phyloP scores from a whole-genome alignment of 2,888 invertebrate genomes.

The Diadegma fenestrale region DNA sequence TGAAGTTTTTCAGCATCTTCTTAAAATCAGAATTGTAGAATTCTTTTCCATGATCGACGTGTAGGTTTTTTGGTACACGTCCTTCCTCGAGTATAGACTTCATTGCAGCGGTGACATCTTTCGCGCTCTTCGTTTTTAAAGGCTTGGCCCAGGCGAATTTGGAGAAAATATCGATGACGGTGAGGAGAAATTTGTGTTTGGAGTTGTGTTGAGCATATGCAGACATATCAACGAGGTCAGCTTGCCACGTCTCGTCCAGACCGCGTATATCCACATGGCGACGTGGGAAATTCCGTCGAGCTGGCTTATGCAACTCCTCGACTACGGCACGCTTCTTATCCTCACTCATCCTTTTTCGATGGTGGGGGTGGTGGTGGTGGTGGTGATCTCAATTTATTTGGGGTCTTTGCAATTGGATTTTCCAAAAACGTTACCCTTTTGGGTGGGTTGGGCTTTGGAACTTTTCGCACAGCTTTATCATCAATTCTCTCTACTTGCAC shows the following conservation, averaged over 20 bases:
- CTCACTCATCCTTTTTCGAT: neutral
- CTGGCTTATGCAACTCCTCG: neutral
- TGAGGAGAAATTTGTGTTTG: neutral
- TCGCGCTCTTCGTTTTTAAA: neutral
- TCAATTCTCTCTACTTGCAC: too few species aligned
- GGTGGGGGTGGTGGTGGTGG: too few species aligned
- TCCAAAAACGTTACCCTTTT: too few species aligned
- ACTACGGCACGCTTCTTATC: neutral
- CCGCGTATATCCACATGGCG: constrained; percentile 5
- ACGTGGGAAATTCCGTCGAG: neutral
- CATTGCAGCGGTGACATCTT: constrained; percentile 3
- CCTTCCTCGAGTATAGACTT: neutral
- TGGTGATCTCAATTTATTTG: too few species aligned
- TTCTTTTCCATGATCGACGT: neutral
- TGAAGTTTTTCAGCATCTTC: neutral
- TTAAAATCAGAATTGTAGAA: neutral
- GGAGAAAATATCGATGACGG: constrained; percentile 12
- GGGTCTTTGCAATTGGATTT: too few species aligned
- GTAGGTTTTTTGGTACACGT: constrained; percentile 1
- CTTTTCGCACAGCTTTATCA: too few species aligned
- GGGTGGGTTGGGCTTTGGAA: too few species aligned
- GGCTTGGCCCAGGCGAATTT: constrained; percentile 17
- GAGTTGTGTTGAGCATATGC: neutral
- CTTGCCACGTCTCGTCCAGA: neutral
- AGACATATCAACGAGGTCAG: constrained; percentile 1